Evolutionary conservation across 2,113 vertebrate genomes (phyloP), one percentile per base, ranked within the genome.

Genomic region (Cavia aperea): DNA sequence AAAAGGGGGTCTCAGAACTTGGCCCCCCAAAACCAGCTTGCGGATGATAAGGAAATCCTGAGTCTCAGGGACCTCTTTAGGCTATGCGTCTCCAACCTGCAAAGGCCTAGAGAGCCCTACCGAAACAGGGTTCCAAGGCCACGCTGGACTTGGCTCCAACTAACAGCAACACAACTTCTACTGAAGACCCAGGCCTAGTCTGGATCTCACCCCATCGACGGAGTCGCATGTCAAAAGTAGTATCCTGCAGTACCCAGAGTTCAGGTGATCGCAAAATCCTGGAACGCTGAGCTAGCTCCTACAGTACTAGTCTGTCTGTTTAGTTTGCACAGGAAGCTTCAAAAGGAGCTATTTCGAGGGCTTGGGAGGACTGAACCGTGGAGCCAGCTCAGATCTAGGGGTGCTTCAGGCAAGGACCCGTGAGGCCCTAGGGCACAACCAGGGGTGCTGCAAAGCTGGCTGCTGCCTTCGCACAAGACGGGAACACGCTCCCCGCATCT

Each of bases 241-340:
- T 3, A 16, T 31, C 49, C 26, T 31, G 24, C 19, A 9, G 46
- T 1, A 51, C 19, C 72, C 51, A 19, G 24, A 60, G 16, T 2
- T n/a, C 39, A n/a, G 29, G 7, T 10, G 65, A 24, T n/a, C 31
- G 16, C 54, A 7, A 4, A 31, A 6, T 24, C 49, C 13, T 0
- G 4, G 0, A 49, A 60, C 4, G 4, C 83, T 5, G 5, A 56
- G 36, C 36, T 1, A 16, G 1, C 10, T 26, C 51, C 72, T 0
- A 66, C 60, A 82, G 83, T 33, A 2, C 36, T 0, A 7, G 13
- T 5, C 29, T 24, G 68, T 5, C 92, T 2, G 1, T 5, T 4
- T 0, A 15, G 16, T 78, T 1, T 1, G n/a, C 11, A 39, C 8
- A 8, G 43, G 4, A 2, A 29, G 43, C 81, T 81, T 63, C 43